Percentiles rank a stretch among this genome's conserved stretches.
Conservation (phyloP, 2,888 invertebrate species). For the Leptothorax acervorum region DNA sequence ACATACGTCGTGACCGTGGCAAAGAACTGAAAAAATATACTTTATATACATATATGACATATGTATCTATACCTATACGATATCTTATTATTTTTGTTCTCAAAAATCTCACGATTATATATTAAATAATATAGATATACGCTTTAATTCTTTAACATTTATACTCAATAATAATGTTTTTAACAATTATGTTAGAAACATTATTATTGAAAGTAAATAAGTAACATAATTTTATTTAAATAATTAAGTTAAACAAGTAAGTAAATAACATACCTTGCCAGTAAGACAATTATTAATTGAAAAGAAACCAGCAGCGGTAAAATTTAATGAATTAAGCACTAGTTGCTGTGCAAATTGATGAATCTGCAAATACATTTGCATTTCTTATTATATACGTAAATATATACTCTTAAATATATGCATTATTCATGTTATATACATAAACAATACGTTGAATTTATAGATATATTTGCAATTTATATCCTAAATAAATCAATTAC, state of each 20-base stretch:
- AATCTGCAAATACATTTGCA: slow-evolving; percentile 18
- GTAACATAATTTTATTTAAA: background rate
- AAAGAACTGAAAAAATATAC: slow-evolving; percentile 42
- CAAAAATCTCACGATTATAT: background rate
- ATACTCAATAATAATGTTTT: too few species aligned
- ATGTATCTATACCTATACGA: too few species aligned
- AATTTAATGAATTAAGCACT: slow-evolving; percentile 19
- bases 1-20: slow-evolving; percentile 43
- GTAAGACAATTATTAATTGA: slow-evolving; percentile 37
- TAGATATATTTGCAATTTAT: background rate
- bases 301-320: slow-evolving; percentile 38
- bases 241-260: background rate
- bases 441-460: background rate
- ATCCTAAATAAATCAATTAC: background rate
- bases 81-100: background rate
- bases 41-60: background rate
- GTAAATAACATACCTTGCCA: slow-evolving; percentile 25
- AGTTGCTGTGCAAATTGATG: slow-evolving; percentile 42
- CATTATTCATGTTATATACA: background rate
- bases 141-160: background rate
- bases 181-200: background rate
- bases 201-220: background rate
- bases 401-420: background rate
- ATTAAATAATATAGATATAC: background rate
- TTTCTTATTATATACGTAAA: background rate